These are phyloP conservation scores for Odontophorus gujanensis DNA, from an alignment of 2,113 vertebrate genomes.

Conservation along the genomic window DNA sequence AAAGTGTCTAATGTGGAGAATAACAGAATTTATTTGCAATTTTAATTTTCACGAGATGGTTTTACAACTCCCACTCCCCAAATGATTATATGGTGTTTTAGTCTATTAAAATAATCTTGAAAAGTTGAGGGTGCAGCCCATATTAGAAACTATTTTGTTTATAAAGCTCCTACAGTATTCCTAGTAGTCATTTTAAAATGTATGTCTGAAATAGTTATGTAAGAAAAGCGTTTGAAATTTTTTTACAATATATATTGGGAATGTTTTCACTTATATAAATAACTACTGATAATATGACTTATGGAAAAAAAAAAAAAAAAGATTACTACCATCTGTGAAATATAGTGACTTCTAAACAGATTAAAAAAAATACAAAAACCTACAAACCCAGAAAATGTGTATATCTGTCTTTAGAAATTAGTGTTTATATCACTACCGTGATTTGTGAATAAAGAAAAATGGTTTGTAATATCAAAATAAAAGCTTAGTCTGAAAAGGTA, in stretches of 20 bases:
- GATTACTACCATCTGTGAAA: constrained; percentile 84
- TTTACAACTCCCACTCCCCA: constrained; percentile 75
- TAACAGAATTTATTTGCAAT: constrained; percentile 77
- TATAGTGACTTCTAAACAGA: constrained; percentile 84
- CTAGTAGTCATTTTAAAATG: constrained; percentile 81
- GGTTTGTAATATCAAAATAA: constrained; percentile 91
- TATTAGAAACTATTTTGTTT: constrained; percentile 76
- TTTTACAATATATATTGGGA: constrained; percentile 85
- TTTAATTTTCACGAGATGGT: constrained; percentile 76
- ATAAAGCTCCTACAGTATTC: constrained; percentile 75
- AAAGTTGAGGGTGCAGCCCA: constrained; percentile 70
- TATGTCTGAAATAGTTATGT: constrained; percentile 84
- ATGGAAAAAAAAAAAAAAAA: constrained; percentile 72
- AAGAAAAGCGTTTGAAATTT: constrained; percentile 82
- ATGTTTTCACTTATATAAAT: constrained; percentile 89
- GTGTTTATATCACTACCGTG: constrained; percentile 89
- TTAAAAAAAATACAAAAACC: constrained; percentile 57
- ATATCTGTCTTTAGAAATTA: constrained; percentile 90
- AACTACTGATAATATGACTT: constrained; percentile 86
- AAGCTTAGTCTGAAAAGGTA: constrained; percentile 87
- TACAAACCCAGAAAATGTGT: constrained; percentile 86
- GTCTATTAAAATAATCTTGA: constrained; percentile 72
- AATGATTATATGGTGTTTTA: constrained; percentile 76
- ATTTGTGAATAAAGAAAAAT: constrained; percentile 89
- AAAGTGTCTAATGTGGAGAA: constrained; percentile 72